phyloP scores from a whole-genome alignment of 2,888 invertebrate species.

The Spicauda simplicius region DNA sequence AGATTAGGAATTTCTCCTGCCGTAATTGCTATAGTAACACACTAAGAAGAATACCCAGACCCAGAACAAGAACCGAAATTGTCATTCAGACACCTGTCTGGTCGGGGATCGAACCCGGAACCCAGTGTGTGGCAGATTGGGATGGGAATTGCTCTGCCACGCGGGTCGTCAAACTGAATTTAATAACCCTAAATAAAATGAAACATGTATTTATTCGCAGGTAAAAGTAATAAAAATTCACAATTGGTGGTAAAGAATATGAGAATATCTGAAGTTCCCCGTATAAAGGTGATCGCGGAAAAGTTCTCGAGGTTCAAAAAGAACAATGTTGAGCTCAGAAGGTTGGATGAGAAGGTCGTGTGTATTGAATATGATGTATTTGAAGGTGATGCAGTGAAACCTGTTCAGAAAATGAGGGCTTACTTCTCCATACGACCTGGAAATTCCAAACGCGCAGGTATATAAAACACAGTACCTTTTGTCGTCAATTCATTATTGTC shows the following conservation, averaged over 20 bases:
- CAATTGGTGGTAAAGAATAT: constrained; percentile 45
- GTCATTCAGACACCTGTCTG: no score
- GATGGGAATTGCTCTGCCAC: no score
- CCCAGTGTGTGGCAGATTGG: no score
- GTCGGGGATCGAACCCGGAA: no score
- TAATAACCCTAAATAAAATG: no score
- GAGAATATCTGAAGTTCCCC: constrained; percentile 63
- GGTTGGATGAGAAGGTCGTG: constrained; percentile 69
- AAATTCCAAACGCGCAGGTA: constrained; percentile 36
- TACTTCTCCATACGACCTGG: constrained; percentile 65
- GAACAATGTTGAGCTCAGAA: constrained; percentile 65
- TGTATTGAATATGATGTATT: constrained; percentile 61
- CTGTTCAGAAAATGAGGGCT: constrained; percentile 64
- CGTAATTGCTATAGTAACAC: no score
- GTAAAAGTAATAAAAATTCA: constrained; percentile 1
- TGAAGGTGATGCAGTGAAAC: constrained; percentile 42
- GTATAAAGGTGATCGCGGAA: constrained; percentile 67
- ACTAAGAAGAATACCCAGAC: no score
- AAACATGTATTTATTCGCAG: constrained; percentile 6
- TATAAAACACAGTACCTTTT: no score
- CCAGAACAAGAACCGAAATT: no score
- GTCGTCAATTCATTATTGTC: no score
- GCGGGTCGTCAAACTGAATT: no score
- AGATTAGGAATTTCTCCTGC: no score
- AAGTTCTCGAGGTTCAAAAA: constrained; percentile 65